Evolutionary conservation across 2,797 vertebrate species (phyloP).

Genomic region (Myotis findleyi): DNA sequence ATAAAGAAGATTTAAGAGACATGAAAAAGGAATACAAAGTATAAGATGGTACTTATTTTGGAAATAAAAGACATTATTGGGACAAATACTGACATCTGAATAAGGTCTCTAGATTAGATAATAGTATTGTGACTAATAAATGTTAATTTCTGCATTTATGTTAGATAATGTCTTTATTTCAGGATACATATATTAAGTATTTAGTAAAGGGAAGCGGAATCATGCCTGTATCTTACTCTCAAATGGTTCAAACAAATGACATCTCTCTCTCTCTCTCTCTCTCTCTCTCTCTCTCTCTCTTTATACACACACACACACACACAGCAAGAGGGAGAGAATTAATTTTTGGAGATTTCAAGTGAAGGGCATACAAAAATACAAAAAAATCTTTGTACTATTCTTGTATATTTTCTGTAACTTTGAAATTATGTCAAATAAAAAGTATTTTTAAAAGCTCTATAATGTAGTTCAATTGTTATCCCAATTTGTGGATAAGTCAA

Average conservation of each 20-base stretch:
- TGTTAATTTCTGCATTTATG: slow-evolving; percentile 50
- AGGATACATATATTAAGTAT: slow-evolving; percentile 48
- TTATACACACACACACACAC: too few relatives aligned
- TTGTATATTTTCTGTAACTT: neutral
- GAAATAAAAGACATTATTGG: slow-evolving; percentile 62
- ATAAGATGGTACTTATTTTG: slow-evolving; percentile 11
- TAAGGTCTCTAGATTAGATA: slow-evolving; percentile 57
- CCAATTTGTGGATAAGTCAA: neutral
- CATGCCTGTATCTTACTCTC: neutral
- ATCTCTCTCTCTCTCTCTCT: too few relatives aligned
- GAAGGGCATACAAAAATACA: neutral
- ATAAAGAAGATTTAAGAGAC: slow-evolving; percentile 1
- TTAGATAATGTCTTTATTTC: slow-evolving; percentile 46
- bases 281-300: too few relatives aligned
- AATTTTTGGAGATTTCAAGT: neutral
- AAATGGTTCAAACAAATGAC: neutral
- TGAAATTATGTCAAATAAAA: slow-evolving; percentile 37
- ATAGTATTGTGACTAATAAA: slow-evolving; percentile 63
- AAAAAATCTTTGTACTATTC: neutral
- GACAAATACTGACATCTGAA: slow-evolving; percentile 46
- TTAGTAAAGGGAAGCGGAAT: neutral
- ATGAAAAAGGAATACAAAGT: neutral
- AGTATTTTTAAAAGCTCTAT: neutral
- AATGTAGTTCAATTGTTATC: neutral
- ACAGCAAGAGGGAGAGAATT: neutral